Conservation (phyloP, 2,888 invertebrate genomes). For the Dicyrtomina minuta region DNA sequence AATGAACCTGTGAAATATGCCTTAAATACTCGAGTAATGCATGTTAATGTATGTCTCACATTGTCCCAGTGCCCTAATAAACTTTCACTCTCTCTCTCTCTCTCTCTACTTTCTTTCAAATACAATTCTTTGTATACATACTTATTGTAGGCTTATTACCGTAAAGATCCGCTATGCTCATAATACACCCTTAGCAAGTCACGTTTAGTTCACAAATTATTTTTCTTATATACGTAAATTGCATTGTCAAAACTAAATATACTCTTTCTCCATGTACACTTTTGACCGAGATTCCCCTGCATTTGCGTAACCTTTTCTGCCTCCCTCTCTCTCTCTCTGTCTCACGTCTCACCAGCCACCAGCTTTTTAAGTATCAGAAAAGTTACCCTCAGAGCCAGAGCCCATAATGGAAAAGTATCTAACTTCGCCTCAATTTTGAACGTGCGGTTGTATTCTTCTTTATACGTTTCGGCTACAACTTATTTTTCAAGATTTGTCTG, state of each 20-base stretch:
- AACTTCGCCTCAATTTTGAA: no score
- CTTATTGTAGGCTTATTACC: not conserved
- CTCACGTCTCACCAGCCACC: no score
- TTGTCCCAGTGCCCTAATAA: conserved; percentile 25
- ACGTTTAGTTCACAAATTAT: not conserved
- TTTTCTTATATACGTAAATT: not conserved
- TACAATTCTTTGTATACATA: not conserved
- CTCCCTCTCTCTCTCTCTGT: no score
- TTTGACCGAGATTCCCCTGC: conserved; percentile 13
- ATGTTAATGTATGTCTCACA: no score
- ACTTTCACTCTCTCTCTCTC: conserved; percentile 15
- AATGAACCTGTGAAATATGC: not conserved
- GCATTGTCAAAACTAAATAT: conserved; percentile 2
- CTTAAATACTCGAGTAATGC: not conserved
- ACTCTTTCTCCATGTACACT: not conserved
- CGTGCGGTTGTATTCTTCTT: no score
- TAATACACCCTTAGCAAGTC: not conserved
- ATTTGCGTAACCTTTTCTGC: not conserved
- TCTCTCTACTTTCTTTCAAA: not conserved
- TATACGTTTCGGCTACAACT: no score
- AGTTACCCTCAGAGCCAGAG: no score
- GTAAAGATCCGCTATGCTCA: not conserved
- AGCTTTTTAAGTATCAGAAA: no score
- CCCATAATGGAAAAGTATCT: no score
- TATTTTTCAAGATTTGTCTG: no score